Evolutionary conservation across 2,888 invertebrate genomes (phyloP), one percentile per base, ranked within the genome.

Genomic region (Adelognathus sp.): DNA sequence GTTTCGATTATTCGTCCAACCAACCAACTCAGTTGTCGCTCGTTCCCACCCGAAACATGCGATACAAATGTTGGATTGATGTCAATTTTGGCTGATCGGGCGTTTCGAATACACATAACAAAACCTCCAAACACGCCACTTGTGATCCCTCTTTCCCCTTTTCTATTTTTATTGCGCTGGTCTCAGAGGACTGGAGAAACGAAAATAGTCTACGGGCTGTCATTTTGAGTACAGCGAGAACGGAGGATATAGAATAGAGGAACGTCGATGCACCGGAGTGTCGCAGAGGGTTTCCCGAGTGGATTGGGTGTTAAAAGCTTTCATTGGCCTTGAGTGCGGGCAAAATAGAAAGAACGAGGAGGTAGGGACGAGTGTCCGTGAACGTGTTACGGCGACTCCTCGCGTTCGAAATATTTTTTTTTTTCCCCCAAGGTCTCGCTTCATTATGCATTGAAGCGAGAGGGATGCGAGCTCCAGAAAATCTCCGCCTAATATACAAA

Each of bases 241-340:
- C 64, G 61, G 50, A 44, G 56, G 33, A 63, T 5, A 39, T 44
- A 63, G 50, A 33, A 36, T 41, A 33, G 39, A 21, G 39, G 39
- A 46, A 54, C 64, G 60, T 16, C 58, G 69, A 67, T 64, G 74
- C 61, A 64, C 21, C 60, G 50, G 21, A 71, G 60, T 58, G 63
- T 61, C 64, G 66, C 52, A 36, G 41, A 71, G 58, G 41, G 36
- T 66, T 70, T 74, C 58, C 61, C 54, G 58, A 79, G 70, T 67
- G 74, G 73, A 81, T 83, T 81, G 67, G 66, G 81, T 81, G 87
- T 86, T 84, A 85, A 88, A 87, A 88, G 85, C 84, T 85, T 87
- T 88, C 86, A 89, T 86, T 84, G 84, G 75, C 79, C 41, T 73
- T 70, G 61, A 77, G 64, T 18, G 44, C 14, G 16, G 46, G 3